Conservation (phyloP, 2,888 invertebrate genomes). For the Melieria crassipennis region DNA sequence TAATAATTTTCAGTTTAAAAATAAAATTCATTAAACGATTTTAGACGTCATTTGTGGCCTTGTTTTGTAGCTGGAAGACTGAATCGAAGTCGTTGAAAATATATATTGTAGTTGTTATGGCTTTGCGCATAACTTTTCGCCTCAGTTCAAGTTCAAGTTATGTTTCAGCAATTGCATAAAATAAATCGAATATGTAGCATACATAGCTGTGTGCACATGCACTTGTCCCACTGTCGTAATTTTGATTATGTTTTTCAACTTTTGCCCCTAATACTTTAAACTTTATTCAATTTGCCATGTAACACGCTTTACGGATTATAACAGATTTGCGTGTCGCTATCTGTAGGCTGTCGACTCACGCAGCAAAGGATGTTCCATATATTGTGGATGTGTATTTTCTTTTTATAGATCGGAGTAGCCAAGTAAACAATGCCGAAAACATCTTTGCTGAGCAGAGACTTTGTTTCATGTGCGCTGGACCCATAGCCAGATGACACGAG, state of each 20-base stretch:
- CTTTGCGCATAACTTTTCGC: too few species aligned
- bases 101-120: too few species aligned
- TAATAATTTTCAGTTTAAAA: too few species aligned
- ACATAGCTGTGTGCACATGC: too few species aligned
- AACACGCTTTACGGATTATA: conserved; percentile 64
- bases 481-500: background rate
- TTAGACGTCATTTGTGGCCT: too few species aligned
- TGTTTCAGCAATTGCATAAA: too few species aligned
- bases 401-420: background rate
- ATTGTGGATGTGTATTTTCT: background rate
- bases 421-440: background rate
- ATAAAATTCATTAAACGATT: too few species aligned
- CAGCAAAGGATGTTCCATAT: conserved; percentile 12
- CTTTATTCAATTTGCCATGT: conserved; percentile 61
- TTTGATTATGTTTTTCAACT: background rate
- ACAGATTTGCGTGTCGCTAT: conserved; percentile 49
- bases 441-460: background rate
- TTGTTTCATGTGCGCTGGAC: background rate
- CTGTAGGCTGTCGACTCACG: conserved; percentile 5
- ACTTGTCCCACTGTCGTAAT: too few species aligned
- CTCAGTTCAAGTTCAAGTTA: too few species aligned
- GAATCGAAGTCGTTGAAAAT: too few species aligned
- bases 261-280: conserved; percentile 36
- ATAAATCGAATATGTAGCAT: too few species aligned
- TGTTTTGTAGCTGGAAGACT: too few species aligned